phyloP scores from a whole-genome alignment of 2,888 invertebrate genomes.

The Lasioglossum lativentre region DNA sequence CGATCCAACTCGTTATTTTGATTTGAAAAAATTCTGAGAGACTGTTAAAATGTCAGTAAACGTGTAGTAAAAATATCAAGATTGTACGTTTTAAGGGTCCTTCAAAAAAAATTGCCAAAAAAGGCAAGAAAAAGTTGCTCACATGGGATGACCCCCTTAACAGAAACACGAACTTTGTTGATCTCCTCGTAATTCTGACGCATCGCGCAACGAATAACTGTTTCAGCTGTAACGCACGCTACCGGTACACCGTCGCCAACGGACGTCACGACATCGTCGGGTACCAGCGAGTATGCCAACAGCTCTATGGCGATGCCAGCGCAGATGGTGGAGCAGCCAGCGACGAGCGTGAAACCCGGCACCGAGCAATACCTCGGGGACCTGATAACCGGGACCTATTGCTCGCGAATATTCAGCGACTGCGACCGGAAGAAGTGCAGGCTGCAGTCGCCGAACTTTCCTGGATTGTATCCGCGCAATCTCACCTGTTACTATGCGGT shows the following conservation, averaged over 20 bases:
- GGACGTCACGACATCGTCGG: constrained; percentile 63
- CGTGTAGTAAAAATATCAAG: too few relatives aligned
- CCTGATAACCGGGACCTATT: constrained; percentile 95
- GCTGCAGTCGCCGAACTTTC: constrained; percentile 96
- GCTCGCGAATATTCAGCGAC: constrained; percentile 96
- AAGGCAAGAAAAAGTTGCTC: too few relatives aligned
- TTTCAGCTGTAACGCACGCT: constrained; percentile 75
- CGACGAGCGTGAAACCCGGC: constrained; percentile 84
- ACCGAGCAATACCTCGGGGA: constrained; percentile 92
- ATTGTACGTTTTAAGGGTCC: too few relatives aligned
- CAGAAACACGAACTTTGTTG: background rate
- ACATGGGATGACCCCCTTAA: too few relatives aligned
- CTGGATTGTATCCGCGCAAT: constrained; percentile 96
- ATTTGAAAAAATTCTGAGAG: too few relatives aligned
- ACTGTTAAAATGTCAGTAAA: too few relatives aligned
- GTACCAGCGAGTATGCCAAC: constrained; percentile 73
- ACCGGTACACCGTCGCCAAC: constrained; percentile 72
- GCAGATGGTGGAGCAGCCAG: constrained; percentile 79
- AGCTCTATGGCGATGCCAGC: constrained; percentile 79
- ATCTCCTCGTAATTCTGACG: background rate
- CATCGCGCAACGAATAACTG: background rate
- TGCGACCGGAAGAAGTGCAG: constrained; percentile 96
- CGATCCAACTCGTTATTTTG: too few relatives aligned
- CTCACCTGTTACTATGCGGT: constrained; percentile 97
- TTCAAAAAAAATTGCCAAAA: too few relatives aligned